phyloP scores from a whole-genome alignment of 2,797 vertebrate genomes.

The Aulostomus chinensis region DNA sequence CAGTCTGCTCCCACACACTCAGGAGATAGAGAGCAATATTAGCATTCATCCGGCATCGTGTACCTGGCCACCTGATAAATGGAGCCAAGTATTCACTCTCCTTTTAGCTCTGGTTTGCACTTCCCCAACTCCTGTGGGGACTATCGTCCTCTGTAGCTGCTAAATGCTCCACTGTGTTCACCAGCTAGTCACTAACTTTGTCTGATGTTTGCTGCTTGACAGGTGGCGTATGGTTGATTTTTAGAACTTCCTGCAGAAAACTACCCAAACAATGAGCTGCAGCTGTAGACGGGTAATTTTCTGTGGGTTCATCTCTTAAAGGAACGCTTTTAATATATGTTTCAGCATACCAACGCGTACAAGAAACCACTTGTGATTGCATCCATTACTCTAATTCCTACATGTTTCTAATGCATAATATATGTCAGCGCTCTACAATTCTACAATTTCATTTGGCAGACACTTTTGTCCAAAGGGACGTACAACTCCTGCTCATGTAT shows the following conservation, averaged over 20 bases:
- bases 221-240: not conserved
- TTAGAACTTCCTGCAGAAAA: not conserved
- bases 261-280: no score
- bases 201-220: not conserved
- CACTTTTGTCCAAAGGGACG: no score
- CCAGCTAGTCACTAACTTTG: not conserved
- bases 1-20: not conserved
- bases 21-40: not conserved
- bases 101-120: not conserved
- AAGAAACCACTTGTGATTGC: no score
- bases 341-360: no score
- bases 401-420: no score
- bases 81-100: not conserved
- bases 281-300: no score
- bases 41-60: slow-evolving; percentile 12
- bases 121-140: slow-evolving; percentile 5
- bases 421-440: no score
- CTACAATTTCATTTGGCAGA: no score
- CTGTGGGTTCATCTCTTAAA: no score
- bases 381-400: no score
- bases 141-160: slow-evolving; percentile 1
- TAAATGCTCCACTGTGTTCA: slow-evolving; percentile 6
- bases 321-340: no score
- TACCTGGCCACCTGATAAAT: slow-evolving; percentile 6
- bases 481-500: no score